Evolutionary conservation across 2,113 vertebrate genomes (phyloP).

Genomic region (Bucco capensis): DNA sequence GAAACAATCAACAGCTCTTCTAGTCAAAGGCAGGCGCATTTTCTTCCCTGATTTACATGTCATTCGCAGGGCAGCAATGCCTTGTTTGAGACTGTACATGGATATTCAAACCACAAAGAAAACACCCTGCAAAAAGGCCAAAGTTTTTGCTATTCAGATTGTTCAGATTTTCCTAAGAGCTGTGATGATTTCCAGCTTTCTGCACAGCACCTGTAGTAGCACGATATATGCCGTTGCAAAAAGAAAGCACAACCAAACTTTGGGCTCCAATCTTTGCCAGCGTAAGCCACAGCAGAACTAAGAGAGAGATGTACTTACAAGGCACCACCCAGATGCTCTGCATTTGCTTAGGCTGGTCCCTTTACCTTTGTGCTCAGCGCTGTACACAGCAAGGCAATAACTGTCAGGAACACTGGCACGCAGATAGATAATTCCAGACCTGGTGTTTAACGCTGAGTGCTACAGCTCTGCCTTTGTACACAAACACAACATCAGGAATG

Average conservation of each 20-base stretch:
- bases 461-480: background rate
- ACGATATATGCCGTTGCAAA: background rate
- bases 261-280: constrained; percentile 29
- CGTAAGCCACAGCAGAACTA: background rate
- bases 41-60: constrained; percentile 26
- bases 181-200: background rate
- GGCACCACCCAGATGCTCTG: constrained; percentile 26
- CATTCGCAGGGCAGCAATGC: constrained; percentile 15
- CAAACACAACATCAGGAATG: background rate
- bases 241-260: background rate
- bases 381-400: background rate
- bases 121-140: constrained; percentile 26
- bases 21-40: background rate
- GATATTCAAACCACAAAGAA: constrained; percentile 44
- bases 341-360: background rate
- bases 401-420: background rate
- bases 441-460: background rate
- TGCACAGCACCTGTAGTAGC: background rate
- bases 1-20: constrained; percentile 47
- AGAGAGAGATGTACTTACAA: background rate
- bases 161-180: background rate
- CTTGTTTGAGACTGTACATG: background rate
- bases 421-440: background rate
- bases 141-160: background rate
- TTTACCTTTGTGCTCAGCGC: background rate